These are phyloP conservation scores for Osmerus eperlanus DNA, from an alignment of 2,113 vertebrate genomes.

Conservation along the genomic window DNA sequence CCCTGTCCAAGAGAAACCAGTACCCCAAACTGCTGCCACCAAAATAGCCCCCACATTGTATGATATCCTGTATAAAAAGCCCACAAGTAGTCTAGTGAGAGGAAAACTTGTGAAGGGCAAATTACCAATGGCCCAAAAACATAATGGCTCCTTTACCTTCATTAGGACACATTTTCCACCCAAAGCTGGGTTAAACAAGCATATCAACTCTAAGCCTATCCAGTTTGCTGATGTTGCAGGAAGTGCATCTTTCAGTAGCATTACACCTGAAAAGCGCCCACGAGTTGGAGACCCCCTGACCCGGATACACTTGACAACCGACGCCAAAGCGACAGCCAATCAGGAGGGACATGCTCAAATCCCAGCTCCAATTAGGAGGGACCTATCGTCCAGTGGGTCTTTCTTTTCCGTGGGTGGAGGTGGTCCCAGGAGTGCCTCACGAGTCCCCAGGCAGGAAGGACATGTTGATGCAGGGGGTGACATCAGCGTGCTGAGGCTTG, in stretches of 20 bases:
- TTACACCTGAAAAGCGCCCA: neutral
- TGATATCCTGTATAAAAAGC: neutral
- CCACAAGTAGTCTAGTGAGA: conserved; percentile 39
- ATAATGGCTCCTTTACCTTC: neutral
- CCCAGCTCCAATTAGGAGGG: too few species aligned
- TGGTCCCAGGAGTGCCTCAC: too few species aligned
- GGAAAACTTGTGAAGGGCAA: conserved; percentile 30
- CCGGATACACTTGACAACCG: neutral
- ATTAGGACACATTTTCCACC: neutral
- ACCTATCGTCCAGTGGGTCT: too few species aligned
- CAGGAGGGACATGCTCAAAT: too few species aligned
- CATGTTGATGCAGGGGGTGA: too few species aligned
- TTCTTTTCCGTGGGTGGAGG: too few species aligned
- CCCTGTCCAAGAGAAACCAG: neutral
- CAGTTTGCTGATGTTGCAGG: conserved; percentile 40
- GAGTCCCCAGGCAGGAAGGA: too few species aligned
- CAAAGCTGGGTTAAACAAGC: conserved; percentile 25
- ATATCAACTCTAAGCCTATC: neutral
- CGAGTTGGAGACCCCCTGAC: neutral
- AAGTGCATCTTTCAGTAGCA: conserved; percentile 38
- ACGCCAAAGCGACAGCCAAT: neutral
- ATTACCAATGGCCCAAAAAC: neutral
- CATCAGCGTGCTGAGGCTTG: too few species aligned
- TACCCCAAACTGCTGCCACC: too few species aligned
- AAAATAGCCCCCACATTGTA: neutral